A percentile compares a stretch with the other conserved stretches of the same genome.
phyloP scores from a whole-genome alignment of 2,113 vertebrate species.

The Serilophus lunatus region DNA sequence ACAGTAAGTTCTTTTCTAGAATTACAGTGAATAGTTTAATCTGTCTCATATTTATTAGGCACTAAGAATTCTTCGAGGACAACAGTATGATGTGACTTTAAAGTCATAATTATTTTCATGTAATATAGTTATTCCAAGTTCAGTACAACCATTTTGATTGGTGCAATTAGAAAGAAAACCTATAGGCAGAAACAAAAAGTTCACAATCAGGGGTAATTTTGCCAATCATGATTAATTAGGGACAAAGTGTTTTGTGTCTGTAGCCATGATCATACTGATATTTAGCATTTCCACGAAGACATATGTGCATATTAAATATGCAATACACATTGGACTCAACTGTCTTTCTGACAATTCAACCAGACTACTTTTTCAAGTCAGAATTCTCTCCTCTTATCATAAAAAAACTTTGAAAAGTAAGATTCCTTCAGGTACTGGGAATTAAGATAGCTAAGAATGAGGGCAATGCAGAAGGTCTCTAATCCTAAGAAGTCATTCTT shows the following conservation, averaged over 20 bases:
- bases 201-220: background rate
- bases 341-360: background rate
- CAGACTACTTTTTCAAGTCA: background rate
- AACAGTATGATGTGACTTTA: background rate
- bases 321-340: background rate
- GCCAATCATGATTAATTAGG: background rate
- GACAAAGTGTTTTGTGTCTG: background rate
- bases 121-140: background rate
- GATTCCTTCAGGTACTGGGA: background rate
- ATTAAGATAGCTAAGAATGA: background rate
- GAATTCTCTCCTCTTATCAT: background rate
- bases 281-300: background rate
- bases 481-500: background rate
- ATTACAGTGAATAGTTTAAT: background rate
- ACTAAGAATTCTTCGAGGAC: background rate
- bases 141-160: background rate
- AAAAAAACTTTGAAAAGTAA: background rate
- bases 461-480: background rate
- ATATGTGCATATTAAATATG: background rate
- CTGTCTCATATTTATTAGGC: background rate
- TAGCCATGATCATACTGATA: background rate
- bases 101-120: background rate
- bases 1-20: background rate
- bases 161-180: background rate
- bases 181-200: background rate